Conservation (phyloP, 2,113 vertebrate species). For the Oncorhynchus nerka region DNA sequence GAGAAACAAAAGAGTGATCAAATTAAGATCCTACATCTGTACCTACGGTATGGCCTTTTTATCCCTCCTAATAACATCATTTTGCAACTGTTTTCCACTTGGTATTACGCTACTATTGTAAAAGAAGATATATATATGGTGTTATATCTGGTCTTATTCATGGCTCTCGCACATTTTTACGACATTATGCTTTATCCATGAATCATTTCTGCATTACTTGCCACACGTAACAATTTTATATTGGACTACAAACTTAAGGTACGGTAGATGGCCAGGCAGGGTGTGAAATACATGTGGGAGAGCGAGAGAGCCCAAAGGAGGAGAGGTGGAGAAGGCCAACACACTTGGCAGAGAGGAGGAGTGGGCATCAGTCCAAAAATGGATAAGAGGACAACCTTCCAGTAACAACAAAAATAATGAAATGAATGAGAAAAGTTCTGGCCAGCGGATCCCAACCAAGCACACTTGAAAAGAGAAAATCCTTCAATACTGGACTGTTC, state of each 20-base stretch:
- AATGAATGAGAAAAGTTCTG: constrained; percentile 45
- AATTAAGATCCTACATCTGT: too few species aligned
- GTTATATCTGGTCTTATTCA: background rate
- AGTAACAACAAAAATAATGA: constrained; percentile 46
- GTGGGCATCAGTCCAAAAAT: constrained; percentile 41
- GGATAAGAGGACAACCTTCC: constrained; percentile 42
- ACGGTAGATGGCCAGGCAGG: background rate
- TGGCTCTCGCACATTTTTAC: too few species aligned
- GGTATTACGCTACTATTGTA: background rate
- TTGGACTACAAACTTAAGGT: background rate
- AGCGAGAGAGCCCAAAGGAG: background rate
- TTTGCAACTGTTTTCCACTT: background rate
- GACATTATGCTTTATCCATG: background rate
- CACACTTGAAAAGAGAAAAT: constrained; percentile 31
- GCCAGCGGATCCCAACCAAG: constrained; percentile 29
- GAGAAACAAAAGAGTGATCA: too few species aligned
- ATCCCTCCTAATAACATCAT: background rate
- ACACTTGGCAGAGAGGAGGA: constrained; percentile 36
- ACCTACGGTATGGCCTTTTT: background rate
- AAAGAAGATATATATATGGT: background rate
- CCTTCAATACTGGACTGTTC: constrained; percentile 28
- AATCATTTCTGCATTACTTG: background rate
- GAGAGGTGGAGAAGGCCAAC: constrained; percentile 18
- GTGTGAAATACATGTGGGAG: background rate
- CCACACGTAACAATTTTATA: background rate